Conservation (phyloP, 2,888 invertebrate genomes). For the Agrotis segetum region DNA sequence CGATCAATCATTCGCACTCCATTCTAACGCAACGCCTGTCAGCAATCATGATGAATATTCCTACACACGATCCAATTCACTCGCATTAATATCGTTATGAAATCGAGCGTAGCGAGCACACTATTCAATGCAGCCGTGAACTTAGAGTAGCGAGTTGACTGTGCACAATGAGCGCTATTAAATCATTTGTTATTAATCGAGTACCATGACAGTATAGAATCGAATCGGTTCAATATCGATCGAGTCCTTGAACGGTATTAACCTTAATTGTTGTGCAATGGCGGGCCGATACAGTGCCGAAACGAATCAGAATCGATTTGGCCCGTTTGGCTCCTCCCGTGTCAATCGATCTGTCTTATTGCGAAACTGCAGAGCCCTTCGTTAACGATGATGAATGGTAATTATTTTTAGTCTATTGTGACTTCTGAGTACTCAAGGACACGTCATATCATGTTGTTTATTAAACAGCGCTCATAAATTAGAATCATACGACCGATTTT, state of each 20-base stretch:
- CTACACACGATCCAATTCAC: constrained; percentile 74
- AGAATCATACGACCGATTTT: constrained; percentile 35
- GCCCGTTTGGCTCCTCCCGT: constrained; percentile 78
- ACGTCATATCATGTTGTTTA: constrained; percentile 64
- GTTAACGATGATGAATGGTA: constrained; percentile 78
- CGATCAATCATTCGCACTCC: constrained; percentile 75
- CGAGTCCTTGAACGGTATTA: constrained; percentile 86
- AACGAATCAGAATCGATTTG: constrained; percentile 81
- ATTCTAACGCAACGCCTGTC: constrained; percentile 77
- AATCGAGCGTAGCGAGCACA: constrained; percentile 74
- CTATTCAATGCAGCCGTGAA: constrained; percentile 76
- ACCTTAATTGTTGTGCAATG: constrained; percentile 80
- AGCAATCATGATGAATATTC: constrained; percentile 78
- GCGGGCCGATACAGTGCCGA: constrained; percentile 76
- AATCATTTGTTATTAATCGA: constrained; percentile 79
- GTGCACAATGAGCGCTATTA: constrained; percentile 77
- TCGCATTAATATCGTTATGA: constrained; percentile 76
- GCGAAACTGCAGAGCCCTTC: constrained; percentile 76
- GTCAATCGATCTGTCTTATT: constrained; percentile 76
- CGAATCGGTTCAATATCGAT: constrained; percentile 76
- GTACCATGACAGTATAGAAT: constrained; percentile 73
- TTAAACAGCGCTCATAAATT: constrained; percentile 36
- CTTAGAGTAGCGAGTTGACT: constrained; percentile 73
- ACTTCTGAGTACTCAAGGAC: constrained; percentile 67
- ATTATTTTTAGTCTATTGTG: constrained; percentile 79